phyloP scores from a whole-genome alignment of 2,797 vertebrate genomes.

The Octomys mimax region DNA sequence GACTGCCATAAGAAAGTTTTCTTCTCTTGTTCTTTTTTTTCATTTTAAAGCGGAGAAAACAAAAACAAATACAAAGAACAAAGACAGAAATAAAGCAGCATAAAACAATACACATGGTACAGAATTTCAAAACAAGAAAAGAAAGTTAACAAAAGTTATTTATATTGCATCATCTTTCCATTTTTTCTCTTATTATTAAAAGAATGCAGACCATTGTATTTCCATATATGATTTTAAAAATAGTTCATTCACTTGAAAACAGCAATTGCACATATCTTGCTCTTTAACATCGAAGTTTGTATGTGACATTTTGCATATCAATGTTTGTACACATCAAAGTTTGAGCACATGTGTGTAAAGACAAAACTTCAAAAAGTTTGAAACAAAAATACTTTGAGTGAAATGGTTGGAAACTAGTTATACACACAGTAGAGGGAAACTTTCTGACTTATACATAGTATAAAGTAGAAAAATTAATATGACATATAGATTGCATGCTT shows the following conservation, averaged over 20 bases:
- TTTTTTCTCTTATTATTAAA: constrained; percentile 14
- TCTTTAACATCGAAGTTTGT: neutral
- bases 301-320: neutral
- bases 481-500: constrained; percentile 74
- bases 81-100: too few species aligned
- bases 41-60: too few species aligned
- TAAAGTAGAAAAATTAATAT: constrained; percentile 84
- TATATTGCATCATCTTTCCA: too few species aligned
- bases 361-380: constrained; percentile 14
- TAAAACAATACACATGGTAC: too few species aligned
- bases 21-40: neutral
- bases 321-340: neutral
- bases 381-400: constrained; percentile 43
- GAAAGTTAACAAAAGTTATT: too few species aligned
- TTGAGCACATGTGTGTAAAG: neutral
- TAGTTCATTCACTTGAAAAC: neutral
- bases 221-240: neutral
- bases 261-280: neutral
- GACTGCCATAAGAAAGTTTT: too few species aligned
- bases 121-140: too few species aligned
- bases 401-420: constrained; percentile 68
- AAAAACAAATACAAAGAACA: too few species aligned
- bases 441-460: constrained; percentile 66
- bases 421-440: constrained; percentile 38
- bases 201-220: neutral